Evolutionary conservation across 2,797 vertebrate genomes (phyloP), one percentile per base, ranked within the genome.

Genomic region (Pelodytes ibericus): DNA sequence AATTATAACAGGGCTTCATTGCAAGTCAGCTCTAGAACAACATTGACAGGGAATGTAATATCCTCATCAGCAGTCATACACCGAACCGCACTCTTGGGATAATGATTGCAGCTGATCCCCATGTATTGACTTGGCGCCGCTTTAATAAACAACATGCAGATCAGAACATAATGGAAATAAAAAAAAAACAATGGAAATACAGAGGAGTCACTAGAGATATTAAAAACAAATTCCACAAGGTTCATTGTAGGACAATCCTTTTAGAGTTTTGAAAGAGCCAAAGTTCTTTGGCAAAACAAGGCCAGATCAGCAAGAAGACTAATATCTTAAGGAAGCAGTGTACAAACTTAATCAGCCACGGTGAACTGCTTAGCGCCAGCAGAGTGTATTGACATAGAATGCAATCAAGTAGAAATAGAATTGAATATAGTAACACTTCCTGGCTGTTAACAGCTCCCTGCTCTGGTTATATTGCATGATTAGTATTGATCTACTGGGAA

Each of bases 401-500:
- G 71, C 64, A 80, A 72, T 83, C 75, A 80, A 65, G 80, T 80
- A 68, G 63, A 85, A 85, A 77, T 74, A 61, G 74, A 83, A 86
- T 82, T 86, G 80, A 85, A 82, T 82, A 83, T 41, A 80, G 39
- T 59, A 79, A 68, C 70, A 41, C 78, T 59, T 84, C 61, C 70
- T 81, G 74, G 82, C 84, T 83, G 76, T 85, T 88, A 85, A 82
- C 71, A 81, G 62, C 71, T 83, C 63, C 85, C 66, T 71, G 74
- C 59, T 79, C 82, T 86, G 81, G 79, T 84, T 87, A 72, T 76
- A 80, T 58, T 44, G 77, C 47, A 72, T 86, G 81, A 86, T 85
- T 86, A 72, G 66, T 89, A 89, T 88, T 25, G 86, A 89, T 87
- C 75, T 49, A 72, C n/a, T 39, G 59, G 72, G 74, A 83, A 82